Evolutionary conservation across 2,113 vertebrate species (phyloP).

Genomic region (Nestor notabilis): DNA sequence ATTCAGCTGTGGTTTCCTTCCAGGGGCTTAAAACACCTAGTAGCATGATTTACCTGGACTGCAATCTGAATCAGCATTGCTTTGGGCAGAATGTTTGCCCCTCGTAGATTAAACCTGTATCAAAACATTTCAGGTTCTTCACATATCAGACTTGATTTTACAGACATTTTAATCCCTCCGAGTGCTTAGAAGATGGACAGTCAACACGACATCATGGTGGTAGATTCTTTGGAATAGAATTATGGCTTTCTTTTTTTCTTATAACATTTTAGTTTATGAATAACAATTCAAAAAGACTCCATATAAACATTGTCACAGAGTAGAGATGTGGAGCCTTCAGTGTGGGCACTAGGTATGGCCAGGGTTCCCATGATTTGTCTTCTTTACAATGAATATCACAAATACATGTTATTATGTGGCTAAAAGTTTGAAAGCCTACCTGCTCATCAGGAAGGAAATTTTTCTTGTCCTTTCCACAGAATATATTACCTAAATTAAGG

Average conservation of each 20-base stretch:
- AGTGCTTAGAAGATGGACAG: not conserved
- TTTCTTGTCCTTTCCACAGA: not conserved
- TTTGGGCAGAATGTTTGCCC: not conserved
- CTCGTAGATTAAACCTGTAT: not conserved
- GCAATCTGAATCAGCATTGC: accelerated
- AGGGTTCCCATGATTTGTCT: not conserved
- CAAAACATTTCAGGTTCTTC: not conserved
- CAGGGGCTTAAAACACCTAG: not conserved
- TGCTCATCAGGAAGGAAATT: not conserved
- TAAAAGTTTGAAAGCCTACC: not conserved
- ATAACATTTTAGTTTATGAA: not conserved
- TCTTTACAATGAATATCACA: not conserved
- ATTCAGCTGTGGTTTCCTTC: not conserved
- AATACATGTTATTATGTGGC: not conserved
- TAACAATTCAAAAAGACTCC: not conserved
- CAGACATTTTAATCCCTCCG: not conserved
- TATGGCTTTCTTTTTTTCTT: not conserved
- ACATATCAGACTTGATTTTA: not conserved
- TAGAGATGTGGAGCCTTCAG: not conserved
- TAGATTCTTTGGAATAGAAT: not conserved
- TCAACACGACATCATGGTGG: not conserved
- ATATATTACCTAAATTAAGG: not conserved
- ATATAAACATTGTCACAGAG: not conserved
- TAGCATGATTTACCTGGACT: not conserved
- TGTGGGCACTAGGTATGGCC: not conserved